A percentile compares a stretch with the other conserved stretches of the same genome.
Evolutionary conservation across 2,113 vertebrate species (phyloP).

Genomic region (Eulacestoma nigropectus): DNA sequence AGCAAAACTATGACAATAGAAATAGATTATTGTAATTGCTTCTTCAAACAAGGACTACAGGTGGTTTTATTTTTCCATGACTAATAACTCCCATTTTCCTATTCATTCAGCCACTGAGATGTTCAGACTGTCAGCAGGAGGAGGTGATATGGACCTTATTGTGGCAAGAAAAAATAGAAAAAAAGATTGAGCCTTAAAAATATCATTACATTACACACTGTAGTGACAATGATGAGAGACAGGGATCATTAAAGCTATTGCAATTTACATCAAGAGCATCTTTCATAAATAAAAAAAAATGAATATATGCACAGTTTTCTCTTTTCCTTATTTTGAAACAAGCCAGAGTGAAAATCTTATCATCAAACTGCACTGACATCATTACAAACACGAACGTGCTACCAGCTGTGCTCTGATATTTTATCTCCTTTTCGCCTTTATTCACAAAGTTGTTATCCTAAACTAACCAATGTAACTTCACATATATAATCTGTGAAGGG

Average conservation of each 20-base stretch:
- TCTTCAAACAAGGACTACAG: conserved; percentile 27
- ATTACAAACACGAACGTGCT: background rate
- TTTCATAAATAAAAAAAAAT: background rate
- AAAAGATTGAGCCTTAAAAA: background rate
- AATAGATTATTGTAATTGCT: conserved; percentile 55
- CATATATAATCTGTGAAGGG: background rate
- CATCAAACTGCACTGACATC: background rate
- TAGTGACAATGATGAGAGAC: background rate
- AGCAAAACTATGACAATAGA: conserved; percentile 55
- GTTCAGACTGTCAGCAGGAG: background rate
- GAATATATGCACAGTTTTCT: background rate
- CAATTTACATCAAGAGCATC: background rate
- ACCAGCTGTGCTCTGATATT: background rate
- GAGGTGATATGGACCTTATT: background rate
- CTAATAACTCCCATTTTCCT: conserved; percentile 28
- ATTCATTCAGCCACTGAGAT: conserved; percentile 8
- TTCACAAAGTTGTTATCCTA: background rate
- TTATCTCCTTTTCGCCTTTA: background rate
- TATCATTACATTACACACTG: background rate
- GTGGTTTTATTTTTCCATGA: background rate
- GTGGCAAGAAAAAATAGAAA: background rate
- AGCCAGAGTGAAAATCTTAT: background rate
- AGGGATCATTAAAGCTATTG: background rate
- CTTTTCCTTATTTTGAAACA: background rate
- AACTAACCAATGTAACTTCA: background rate